These are phyloP conservation scores for Mallateleia sp. DNA, from an alignment of 2,888 invertebrate species.

Conservation along the genomic window DNA sequence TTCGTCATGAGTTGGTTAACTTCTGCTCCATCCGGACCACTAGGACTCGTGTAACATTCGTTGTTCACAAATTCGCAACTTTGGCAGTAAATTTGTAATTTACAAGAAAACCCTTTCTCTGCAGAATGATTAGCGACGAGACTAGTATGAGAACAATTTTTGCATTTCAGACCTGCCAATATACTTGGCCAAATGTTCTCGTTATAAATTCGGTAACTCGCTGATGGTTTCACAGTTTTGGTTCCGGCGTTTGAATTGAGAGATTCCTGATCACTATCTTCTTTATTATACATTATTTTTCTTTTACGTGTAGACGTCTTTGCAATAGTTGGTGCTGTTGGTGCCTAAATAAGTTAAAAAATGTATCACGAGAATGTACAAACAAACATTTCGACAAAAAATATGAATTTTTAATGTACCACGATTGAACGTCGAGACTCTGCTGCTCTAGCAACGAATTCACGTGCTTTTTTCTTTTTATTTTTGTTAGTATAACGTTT, in stretches of 20 bases:
- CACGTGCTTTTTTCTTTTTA: too few species aligned
- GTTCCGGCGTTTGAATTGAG: slow-evolving; percentile 10
- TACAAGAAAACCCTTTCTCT: slow-evolving; percentile 13
- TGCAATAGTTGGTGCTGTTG: too few species aligned
- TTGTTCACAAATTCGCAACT: slow-evolving; percentile 23
- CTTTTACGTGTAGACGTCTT: too few species aligned
- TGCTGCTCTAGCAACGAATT: too few species aligned
- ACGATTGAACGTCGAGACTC: too few species aligned
- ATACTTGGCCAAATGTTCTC: slow-evolving; percentile 17
- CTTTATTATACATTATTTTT: slow-evolving; percentile 8
- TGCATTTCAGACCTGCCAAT: slow-evolving; percentile 26
- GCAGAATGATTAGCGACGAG: slow-evolving; percentile 22
- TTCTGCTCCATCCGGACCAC: slow-evolving; percentile 27
- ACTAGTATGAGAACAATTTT: slow-evolving; percentile 19
- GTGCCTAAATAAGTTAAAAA: too few species aligned
- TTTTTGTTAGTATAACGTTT: too few species aligned
- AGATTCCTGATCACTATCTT: slow-evolving; percentile 22
- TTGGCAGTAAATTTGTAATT: slow-evolving; percentile 38
- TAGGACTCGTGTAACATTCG: slow-evolving; percentile 31
- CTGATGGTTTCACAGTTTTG: not conserved
- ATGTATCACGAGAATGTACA: too few species aligned
- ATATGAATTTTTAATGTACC: too few species aligned
- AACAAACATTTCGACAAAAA: too few species aligned
- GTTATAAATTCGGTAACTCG: slow-evolving; percentile 26
- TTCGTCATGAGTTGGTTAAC: slow-evolving; percentile 34